Evolutionary conservation across 35 echinoderm and acorn worm species (phyloP), one percentile per base, ranked within the genome.

Genomic region (Chiridota heheva): DNA sequence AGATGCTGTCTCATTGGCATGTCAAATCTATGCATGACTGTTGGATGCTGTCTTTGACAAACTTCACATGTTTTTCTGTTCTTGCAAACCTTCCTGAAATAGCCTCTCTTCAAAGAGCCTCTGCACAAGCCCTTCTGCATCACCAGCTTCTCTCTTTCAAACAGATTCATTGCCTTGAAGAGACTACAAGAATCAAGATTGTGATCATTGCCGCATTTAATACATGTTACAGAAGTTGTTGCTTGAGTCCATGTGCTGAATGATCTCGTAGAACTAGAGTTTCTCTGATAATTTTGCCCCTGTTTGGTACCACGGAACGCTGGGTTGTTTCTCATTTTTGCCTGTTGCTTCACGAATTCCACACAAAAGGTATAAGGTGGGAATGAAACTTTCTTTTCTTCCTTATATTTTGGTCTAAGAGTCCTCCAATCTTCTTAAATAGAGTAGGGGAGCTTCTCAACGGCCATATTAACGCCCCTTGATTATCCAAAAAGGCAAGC

Each of bases 401-500:
- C 69, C 36, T 87, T 78, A 39, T 78, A 87, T 36, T 67, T 78
- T 5, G 72, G 69, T n/a, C 72, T 62, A 1, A 35, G 51, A 4
- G 43, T 36, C 32, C 70, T 78, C 73, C 72, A 87, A 1, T 46
- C 70, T 31, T 87, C 84, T 51, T 79, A 73, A 22, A 87, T 35
- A 44, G 1, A 40, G 60, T 78, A 77, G 33, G 84, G 84, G 25
- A 86, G 67, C 42, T 86, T 86, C 49, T 77, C 70, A 7, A 86
- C 83, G 10, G 47, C 48, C 7, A 60, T 74, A 64, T 66, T 77
- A 44, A 86, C 57, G 31, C 83, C 83, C 32, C 58, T 73, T 8
- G 83, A 33, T 34, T 86, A 60, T 86, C 83, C 71, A 86, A 33
- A 66, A 62, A 86, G 17, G 48, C 70, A 44, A 86, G 58, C n/a